phyloP scores from a whole-genome alignment of 1,140 invertebrate genomes.

The Lepidotrigona ventralis region DNA sequence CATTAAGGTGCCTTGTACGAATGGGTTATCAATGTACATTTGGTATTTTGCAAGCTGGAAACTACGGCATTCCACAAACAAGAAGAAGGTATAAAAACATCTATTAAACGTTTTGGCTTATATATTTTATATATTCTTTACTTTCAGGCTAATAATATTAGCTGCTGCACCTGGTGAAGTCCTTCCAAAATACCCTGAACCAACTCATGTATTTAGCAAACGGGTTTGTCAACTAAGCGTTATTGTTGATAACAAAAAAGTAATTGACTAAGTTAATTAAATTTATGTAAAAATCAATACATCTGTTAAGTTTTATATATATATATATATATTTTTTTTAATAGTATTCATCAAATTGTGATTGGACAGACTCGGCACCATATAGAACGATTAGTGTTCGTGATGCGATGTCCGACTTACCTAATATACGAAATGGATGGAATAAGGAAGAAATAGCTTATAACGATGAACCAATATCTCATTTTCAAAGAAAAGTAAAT shows the following conservation, averaged over 20 bases:
- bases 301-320: background rate
- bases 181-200: constrained; percentile 90
- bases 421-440: constrained; percentile 87
- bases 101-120: background rate
- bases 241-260: constrained; percentile 86
- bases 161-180: constrained; percentile 90
- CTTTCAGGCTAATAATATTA: constrained; percentile 87
- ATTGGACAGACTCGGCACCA: constrained; percentile 84
- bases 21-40: constrained; percentile 95
- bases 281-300: background rate
- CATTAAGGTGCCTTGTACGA: constrained; percentile 86
- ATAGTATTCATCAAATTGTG: constrained; percentile 78
- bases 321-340: constrained; percentile 20
- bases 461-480: constrained; percentile 85
- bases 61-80: constrained; percentile 92
- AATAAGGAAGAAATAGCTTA: constrained; percentile 87
- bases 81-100: constrained; percentile 81
- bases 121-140: constrained; percentile 4
- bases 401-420: constrained; percentile 93
- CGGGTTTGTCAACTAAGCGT: constrained; percentile 86
- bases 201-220: constrained; percentile 89
- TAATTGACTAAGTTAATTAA: constrained; percentile 34
- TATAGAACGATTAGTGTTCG: constrained; percentile 88
- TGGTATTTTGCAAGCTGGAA: constrained; percentile 91
- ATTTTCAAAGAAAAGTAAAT: constrained; percentile 87